These are phyloP conservation scores for Stenurella melanura DNA, from an alignment of 2,888 invertebrate species.

Conservation along the genomic window DNA sequence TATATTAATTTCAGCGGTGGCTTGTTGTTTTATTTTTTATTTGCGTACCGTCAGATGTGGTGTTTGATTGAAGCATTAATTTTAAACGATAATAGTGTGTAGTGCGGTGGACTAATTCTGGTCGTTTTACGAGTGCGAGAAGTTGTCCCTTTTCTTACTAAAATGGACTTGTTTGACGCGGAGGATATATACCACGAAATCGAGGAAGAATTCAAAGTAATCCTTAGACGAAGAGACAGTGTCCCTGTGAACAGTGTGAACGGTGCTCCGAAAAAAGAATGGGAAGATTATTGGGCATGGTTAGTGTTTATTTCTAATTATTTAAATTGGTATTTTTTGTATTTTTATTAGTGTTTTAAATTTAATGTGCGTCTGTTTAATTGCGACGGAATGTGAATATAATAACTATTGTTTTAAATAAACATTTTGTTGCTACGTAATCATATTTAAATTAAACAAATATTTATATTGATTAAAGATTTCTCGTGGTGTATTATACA, in stretches of 20 bases:
- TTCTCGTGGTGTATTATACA: background rate
- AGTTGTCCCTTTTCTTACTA: background rate
- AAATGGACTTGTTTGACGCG: constrained; percentile 61
- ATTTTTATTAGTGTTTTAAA: constrained; percentile 12
- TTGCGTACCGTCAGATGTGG: constrained; percentile 32
- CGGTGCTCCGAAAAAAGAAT: constrained; percentile 51
- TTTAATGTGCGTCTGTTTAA: background rate
- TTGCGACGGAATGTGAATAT: constrained; percentile 6
- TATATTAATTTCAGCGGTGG: constrained; percentile 44
- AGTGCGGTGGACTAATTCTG: constrained; percentile 11
- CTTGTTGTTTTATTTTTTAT: constrained; percentile 43
- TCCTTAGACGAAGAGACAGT: constrained; percentile 58
- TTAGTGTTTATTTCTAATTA: constrained; percentile 56
- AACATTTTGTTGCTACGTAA: constrained; percentile 11
- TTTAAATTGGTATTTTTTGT: background rate
- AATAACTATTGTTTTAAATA: constrained; percentile 8
- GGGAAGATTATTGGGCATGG: constrained; percentile 72
- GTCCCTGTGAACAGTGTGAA: background rate
- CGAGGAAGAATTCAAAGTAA: constrained; percentile 67
- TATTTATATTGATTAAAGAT: background rate
- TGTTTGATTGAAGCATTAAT: constrained; percentile 37
- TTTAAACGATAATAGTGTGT: constrained; percentile 33
- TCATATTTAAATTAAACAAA: background rate
- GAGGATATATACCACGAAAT: constrained; percentile 67
- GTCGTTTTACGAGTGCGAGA: background rate